Percentiles rank a stretch among this genome's conserved stretches.
phyloP scores from a whole-genome alignment of 2,113 vertebrate genomes.

The Solea solea region DNA sequence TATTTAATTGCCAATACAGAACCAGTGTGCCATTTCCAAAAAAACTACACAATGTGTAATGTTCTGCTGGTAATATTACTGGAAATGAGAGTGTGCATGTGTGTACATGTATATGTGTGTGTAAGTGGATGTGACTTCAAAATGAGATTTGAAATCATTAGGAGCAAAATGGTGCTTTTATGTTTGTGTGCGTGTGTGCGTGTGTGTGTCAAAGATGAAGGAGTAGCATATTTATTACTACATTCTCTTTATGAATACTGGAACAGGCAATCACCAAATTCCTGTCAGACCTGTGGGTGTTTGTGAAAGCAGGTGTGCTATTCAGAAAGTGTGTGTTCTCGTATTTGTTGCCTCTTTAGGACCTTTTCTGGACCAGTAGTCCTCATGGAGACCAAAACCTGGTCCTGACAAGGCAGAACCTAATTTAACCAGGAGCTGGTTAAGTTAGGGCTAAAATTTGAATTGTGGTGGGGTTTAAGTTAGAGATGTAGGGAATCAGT shows the following conservation, averaged over 20 bases:
- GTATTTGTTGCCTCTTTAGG: too few relatives aligned
- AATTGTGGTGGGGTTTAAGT: too few relatives aligned
- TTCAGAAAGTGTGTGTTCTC: neutral
- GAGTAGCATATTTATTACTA: slow-evolving; percentile 25
- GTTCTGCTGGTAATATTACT: slow-evolving; percentile 1
- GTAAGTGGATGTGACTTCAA: slow-evolving; percentile 15
- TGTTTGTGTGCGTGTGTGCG: slow-evolving; percentile 12
- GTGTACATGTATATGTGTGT: neutral
- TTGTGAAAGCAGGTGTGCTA: slow-evolving; percentile 22
- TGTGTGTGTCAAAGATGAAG: slow-evolving; percentile 28
- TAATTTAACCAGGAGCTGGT: too few relatives aligned
- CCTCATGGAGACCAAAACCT: too few relatives aligned
- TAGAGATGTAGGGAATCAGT: neutral
- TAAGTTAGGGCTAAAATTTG: too few relatives aligned
- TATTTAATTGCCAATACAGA: neutral
- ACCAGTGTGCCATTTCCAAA: neutral
- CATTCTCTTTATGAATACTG: slow-evolving; percentile 31
- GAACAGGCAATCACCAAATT: slow-evolving; percentile 32
- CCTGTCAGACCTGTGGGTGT: slow-evolving; percentile 21
- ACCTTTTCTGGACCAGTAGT: too few relatives aligned
- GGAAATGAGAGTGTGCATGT: neutral
- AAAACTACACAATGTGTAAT: neutral
- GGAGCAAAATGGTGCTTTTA: slow-evolving; percentile 71
- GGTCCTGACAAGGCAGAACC: too few relatives aligned
- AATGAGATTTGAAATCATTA: slow-evolving; percentile 70